These are phyloP conservation scores for Melanchra persicariae DNA, from an alignment of 2,888 invertebrate genomes.

Conservation along the genomic window DNA sequence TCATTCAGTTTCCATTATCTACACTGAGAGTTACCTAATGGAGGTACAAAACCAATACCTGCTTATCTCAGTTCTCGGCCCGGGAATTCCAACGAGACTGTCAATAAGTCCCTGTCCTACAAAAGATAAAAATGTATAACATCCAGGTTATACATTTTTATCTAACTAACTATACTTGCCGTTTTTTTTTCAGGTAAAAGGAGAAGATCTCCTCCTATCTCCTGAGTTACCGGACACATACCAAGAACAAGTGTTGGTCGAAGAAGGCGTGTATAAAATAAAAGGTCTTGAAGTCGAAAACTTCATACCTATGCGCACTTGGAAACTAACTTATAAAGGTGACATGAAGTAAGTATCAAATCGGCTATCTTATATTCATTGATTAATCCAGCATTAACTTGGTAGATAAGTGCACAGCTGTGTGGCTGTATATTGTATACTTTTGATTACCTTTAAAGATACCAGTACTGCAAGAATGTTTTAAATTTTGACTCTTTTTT, in stretches of 20 bases:
- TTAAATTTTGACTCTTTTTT: neutral
- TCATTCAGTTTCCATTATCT: neutral
- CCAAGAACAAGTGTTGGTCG: slow-evolving; percentile 85
- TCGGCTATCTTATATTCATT: slow-evolving; percentile 10
- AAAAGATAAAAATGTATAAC: no score
- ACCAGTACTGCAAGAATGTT: neutral
- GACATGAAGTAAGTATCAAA: slow-evolving; percentile 90
- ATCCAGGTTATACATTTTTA: no score
- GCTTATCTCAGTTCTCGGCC: neutral
- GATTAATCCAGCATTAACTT: slow-evolving; percentile 18
- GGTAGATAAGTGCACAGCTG: slow-evolving; percentile 14
- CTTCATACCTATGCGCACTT: slow-evolving; percentile 92
- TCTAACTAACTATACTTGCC: no score
- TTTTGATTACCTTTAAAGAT: neutral
- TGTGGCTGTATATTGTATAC: neutral
- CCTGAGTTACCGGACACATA: slow-evolving; percentile 92
- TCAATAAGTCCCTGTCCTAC: no score
- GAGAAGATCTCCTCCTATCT: slow-evolving; percentile 91
- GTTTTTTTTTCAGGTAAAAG: slow-evolving; percentile 84
- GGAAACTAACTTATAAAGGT: slow-evolving; percentile 92
- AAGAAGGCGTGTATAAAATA: slow-evolving; percentile 89
- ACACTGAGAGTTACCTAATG: neutral
- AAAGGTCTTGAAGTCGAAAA: slow-evolving; percentile 92
- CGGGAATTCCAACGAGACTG: neutral
- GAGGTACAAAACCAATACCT: no score